These are phyloP conservation scores for Nicator chloris DNA, from an alignment of 2,113 vertebrate species.

Conservation along the genomic window DNA sequence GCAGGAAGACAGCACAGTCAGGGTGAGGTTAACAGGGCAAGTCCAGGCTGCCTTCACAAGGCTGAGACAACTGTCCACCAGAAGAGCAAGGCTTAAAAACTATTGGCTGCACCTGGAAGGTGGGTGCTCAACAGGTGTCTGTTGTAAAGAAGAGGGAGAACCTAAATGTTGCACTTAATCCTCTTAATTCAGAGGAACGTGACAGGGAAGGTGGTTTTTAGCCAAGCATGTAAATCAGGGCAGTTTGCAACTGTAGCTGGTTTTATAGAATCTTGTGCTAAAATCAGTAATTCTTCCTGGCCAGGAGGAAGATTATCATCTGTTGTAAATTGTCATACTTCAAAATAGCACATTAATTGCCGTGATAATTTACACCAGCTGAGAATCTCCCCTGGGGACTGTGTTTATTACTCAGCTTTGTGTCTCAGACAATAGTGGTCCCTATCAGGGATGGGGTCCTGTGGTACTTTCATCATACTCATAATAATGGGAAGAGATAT, in stretches of 20 bases:
- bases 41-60: fast-evolving
- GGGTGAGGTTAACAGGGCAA: fast-evolving
- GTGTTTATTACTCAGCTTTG: slow-evolving; percentile 45
- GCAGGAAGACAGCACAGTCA: fast-evolving
- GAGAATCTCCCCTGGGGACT: slow-evolving; percentile 1
- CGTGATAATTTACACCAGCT: slow-evolving; percentile 51
- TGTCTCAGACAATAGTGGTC: slow-evolving; percentile 11
- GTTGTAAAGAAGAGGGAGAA: background rate
- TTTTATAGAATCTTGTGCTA: background rate
- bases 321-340: slow-evolving; percentile 49
- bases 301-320: slow-evolving; percentile 53
- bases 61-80: fast-evolving
- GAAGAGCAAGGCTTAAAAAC: background rate
- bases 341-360: slow-evolving; percentile 52
- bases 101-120: background rate
- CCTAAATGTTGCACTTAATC: background rate
- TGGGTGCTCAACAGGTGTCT: background rate
- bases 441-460: background rate
- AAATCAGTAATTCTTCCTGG: slow-evolving; percentile 20
- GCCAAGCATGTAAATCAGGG: background rate
- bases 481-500: background rate
- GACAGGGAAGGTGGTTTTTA: background rate
- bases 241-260: background rate
- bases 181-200: background rate
- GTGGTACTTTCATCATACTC: background rate